Base-by-base conservation (phyloP, 2,797 vertebrate species). In the Pangasius mekongensis region DNA sequence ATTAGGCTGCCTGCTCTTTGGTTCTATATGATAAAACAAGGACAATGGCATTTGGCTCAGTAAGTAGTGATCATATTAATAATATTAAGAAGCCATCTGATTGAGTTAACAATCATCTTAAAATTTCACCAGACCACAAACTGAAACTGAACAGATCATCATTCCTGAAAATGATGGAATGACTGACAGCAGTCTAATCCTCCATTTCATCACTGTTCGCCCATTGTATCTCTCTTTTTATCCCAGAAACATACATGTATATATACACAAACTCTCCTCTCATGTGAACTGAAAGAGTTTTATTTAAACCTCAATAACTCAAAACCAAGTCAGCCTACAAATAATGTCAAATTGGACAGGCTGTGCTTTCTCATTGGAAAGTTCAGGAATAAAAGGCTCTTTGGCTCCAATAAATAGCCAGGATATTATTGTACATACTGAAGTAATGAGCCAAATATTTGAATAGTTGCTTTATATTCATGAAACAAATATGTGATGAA, bases 31-130 rank as follows among this genome's bases (percentile, higher is more conserved):
- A 67, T 13, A 67, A 43, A 66, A 52, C 39, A 67, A 67, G 62
- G 62, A 66, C 80, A 62, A 62, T 67, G 27, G 62, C 82, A 62
- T 47, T 62, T 27, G 24, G 22, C 58, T 82, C 36, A 39, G 80
- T 60, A 39, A 81, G 56, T 3, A 43, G 36, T 6, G 24, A 30
- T 49, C 24, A 64, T 47, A 43, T 27, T 27, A 82, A 43, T 82
- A 39, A 83, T 18, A 64, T 64, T 43, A 83, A 83, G 11, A 82
- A 82, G 6, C 33, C 36, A 82, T 82, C 18, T 82, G 36, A 64
- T 22, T 33, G 8, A 80, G 8, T 39, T 81, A 14, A 80, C 47
- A 30, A 80, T 81, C 36, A 80, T 58, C 30, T 39, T 13, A 39
- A 36, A 58, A 56, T 58, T 58, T 20, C n/a, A 14, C 33, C 49